Conservation (phyloP, 2,113 vertebrate genomes). For the Arizona elegans region DNA sequence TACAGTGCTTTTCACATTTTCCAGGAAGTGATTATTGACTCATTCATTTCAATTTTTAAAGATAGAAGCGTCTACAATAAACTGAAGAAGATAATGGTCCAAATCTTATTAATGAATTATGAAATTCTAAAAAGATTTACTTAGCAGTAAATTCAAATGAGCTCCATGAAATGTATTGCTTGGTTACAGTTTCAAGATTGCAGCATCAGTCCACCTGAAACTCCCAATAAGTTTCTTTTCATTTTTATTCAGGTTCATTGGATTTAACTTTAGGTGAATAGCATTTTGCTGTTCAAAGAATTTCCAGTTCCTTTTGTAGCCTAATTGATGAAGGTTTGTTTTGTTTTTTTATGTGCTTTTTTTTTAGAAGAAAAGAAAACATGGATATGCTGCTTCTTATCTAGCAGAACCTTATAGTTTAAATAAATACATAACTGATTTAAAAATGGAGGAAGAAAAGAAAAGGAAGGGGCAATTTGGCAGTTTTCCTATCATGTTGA, state of each 20-base stretch:
- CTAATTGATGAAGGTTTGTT: neutral
- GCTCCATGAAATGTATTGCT: neutral
- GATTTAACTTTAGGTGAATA: neutral
- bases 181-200: neutral
- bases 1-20: constrained; percentile 55
- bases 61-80: neutral
- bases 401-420: neutral
- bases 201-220: neutral
- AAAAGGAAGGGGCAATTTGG: neutral
- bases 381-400: neutral
- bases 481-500: neutral
- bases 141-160: neutral
- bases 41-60: constrained; percentile 30
- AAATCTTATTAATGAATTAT: neutral
- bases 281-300: neutral
- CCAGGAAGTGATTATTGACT: constrained; percentile 33
- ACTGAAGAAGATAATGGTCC: neutral
- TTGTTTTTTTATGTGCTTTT: neutral
- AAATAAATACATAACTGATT: neutral
- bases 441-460: neutral
- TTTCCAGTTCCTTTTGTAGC: neutral
- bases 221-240: neutral
- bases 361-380: neutral
- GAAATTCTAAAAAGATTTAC: neutral
- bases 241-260: neutral